These are phyloP conservation scores for Ditula angustiorana DNA, from an alignment of 2,888 invertebrate genomes.

Conservation along the genomic window DNA sequence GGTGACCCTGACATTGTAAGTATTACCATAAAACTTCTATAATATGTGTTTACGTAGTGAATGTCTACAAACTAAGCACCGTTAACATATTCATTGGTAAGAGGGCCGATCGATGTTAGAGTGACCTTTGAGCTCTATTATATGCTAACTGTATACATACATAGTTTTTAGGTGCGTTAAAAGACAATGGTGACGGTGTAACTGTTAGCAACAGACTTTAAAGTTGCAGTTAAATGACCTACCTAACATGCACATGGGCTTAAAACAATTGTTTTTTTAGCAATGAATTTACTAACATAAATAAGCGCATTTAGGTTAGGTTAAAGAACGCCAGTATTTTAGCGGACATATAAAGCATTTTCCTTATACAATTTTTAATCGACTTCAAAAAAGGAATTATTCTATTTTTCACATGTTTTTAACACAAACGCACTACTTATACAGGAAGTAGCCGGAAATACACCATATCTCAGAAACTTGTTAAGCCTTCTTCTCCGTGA, in stretches of 20 bases:
- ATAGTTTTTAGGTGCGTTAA: neutral
- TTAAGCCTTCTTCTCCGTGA: too few species aligned
- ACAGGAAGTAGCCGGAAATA: too few species aligned
- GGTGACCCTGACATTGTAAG: constrained; percentile 86
- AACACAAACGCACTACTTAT: too few species aligned
- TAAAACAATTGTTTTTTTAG: neutral
- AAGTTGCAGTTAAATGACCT: neutral
- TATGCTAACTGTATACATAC: neutral
- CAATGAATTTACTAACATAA: neutral
- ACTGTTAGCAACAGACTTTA: neutral
- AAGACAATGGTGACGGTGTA: constrained; percentile 12
- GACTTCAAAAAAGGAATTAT: too few species aligned
- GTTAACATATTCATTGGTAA: constrained; percentile 15
- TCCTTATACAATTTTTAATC: too few species aligned
- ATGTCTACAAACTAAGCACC: neutral
- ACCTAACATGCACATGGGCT: neutral
- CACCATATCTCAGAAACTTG: too few species aligned
- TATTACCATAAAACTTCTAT: constrained; percentile 41
- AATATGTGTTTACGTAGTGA: neutral
- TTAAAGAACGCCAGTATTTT: too few species aligned
- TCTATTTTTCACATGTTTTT: too few species aligned
- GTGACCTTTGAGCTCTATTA: constrained; percentile 13
- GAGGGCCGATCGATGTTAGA: constrained; percentile 12
- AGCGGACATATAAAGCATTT: too few species aligned
- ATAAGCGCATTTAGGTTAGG: neutral